Base-by-base conservation (phyloP, 1,140 invertebrate species). In the Hestina assimilis region DNA sequence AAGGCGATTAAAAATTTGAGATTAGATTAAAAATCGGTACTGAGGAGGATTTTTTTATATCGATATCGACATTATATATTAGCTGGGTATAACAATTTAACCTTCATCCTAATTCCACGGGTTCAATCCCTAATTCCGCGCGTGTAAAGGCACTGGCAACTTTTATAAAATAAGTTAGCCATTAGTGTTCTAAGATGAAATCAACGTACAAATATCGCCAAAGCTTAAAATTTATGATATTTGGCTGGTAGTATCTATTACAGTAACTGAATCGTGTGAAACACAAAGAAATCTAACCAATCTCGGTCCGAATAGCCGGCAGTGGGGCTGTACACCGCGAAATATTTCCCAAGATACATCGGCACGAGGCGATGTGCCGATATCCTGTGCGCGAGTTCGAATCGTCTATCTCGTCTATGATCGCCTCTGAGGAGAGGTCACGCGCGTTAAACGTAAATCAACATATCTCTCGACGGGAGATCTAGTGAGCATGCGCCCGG, bases 391-490 rank as follows among this genome's bases (percentile, higher is more conserved):
- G 78, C 75, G 66, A 76, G 79, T 81, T 73, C 72, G 79, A 78
- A 87, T 84, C 79, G 78, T 84, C 83, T 87, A 87, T 87, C 83
- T 79, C 80, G 51, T 73, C 79, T 84, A 86, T 86, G 83, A 87
- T 87, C 83, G 77, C 69, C 69, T 79, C 65, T 73, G 76, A 74
- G 68, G 77, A 79, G 76, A 63, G 83, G 83, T 87, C 83, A 85
- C 82, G 83, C 79, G 79, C 80, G 80, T 78, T 87, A 82, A 87
- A 83, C 83, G 83, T 87, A 87, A 87, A 87, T 87, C 83, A 87
- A 87, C 81, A 83, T 87, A 87, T 84, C 83, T 84, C 81, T 63
- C 83, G 78, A 84, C 79, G 81, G 83, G 83, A 82, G 78, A 87
- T 87, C 83, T 81, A 81, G 75, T 72, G 65, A 76, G 75, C 72